Conservation (phyloP, 2,797 vertebrate genomes). For the Periparus ater region DNA sequence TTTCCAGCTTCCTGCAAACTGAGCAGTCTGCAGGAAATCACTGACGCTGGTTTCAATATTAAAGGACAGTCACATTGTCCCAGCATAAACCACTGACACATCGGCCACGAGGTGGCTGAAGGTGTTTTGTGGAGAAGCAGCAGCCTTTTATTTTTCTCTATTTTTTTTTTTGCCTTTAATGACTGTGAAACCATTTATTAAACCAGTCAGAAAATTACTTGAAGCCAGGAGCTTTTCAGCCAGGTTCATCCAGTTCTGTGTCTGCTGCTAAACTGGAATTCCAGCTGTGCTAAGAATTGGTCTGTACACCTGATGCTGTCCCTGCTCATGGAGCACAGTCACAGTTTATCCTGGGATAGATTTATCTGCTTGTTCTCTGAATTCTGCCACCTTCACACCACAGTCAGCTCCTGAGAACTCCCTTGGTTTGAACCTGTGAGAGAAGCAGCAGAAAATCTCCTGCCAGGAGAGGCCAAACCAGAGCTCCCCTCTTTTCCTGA, state of each 20-base stretch:
- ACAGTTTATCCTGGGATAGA: not conserved
- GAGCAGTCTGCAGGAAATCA: not conserved
- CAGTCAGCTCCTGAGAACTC: not conserved
- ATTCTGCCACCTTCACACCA: not conserved
- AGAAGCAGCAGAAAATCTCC: not conserved
- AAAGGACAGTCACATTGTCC: not conserved
- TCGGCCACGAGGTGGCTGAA: not conserved
- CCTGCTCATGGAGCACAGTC: not conserved
- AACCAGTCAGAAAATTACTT: not conserved
- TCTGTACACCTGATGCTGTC: not conserved
- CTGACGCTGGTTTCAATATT: not conserved
- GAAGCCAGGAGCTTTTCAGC: not conserved
- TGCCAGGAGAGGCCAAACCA: not conserved
- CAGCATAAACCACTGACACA: not conserved
- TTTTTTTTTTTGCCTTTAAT: not conserved
- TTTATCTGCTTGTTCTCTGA: not conserved
- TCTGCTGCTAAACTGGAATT: not conserved
- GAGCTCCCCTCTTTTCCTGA: not conserved
- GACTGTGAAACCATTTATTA: not conserved
- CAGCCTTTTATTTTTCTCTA: not conserved
- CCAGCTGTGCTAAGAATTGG: not conserved
- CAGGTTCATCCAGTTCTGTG: not conserved
- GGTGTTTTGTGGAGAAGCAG: not conserved
- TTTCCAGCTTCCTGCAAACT: not conserved
- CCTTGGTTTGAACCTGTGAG: not conserved